Evolutionary conservation across 2,113 vertebrate species (phyloP).

Genomic region (Struthio camelus): DNA sequence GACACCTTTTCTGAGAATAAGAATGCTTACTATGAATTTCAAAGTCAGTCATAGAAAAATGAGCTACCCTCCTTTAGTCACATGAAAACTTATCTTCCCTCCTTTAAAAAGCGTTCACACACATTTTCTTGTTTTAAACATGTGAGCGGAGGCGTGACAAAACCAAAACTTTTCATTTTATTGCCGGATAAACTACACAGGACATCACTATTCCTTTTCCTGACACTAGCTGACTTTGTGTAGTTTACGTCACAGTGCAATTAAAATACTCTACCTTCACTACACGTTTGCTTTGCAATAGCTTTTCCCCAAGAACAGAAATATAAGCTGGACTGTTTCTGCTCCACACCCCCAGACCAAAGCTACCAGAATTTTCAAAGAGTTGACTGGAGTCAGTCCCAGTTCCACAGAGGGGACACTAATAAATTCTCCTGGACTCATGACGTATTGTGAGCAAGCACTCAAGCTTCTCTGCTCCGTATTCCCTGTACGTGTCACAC

Average conservation of each 20-base stretch:
- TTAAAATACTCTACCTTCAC: not conserved
- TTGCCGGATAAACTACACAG: not conserved
- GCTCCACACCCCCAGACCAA: not conserved
- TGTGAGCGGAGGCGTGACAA: not conserved
- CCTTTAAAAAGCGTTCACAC: not conserved
- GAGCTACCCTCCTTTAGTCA: not conserved
- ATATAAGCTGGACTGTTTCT: not conserved
- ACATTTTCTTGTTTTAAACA: not conserved
- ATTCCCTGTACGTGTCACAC: not conserved
- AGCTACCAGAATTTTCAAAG: not conserved
- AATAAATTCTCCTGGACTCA: not conserved
- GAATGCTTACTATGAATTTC: not conserved
- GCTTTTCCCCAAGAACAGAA: not conserved
- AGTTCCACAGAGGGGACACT: not conserved
- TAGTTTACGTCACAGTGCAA: not conserved
- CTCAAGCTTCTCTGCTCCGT: not conserved
- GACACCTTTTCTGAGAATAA: not conserved
- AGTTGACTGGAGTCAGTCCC: not conserved
- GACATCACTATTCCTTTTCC: not conserved
- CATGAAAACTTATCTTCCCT: not conserved
- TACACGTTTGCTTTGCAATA: not conserved
- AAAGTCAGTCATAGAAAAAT: not conserved
- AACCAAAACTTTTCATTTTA: not conserved
- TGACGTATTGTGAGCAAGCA: not conserved
- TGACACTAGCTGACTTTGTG: not conserved